Base-by-base conservation (phyloP, 1,140 invertebrate species). In the Drosophila repleta region DNA sequence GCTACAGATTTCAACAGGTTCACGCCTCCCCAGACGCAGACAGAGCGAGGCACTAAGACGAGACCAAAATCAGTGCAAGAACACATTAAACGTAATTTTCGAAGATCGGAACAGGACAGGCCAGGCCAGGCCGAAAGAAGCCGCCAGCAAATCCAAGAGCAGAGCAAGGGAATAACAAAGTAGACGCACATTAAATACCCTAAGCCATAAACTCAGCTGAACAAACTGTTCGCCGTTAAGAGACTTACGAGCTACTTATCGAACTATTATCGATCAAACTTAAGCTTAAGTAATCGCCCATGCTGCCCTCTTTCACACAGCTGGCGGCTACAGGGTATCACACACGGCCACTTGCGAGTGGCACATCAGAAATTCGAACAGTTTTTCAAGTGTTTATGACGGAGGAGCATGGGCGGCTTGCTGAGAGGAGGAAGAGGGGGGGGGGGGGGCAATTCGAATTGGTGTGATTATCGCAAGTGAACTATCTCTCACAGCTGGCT, bases 31-130 rank as follows among this genome's bases (percentile, higher is more conserved):
- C 70, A 69, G 69, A 70, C 46, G 26, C 37, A 10, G 10, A 20
- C 26, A 18, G 32, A 29, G 13, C 11, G 13, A 53, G 4, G 3
- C 1, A 4, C 6, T 26, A 56, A 56, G 11, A 17, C n/a, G 39
- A 17, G 64, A 79, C 58, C 63, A 64, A 64, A 83, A 76, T 60
- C 52, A 52, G 52, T 74, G 60, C 70, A 68, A 62, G 37, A 52
- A 69, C 78, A 78, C 78, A 82, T 85, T 87, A 72, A 58, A 85
- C 77, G 78, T 81, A 82, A 82, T 81, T 81, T 80, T 81, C 76
- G 64, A 20, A 2, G 7, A 6, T 41, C n/a, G n/a, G n/a, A n/a
- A n/a, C n/a, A n/a, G n/a, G n/a, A 6, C 24, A 57, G 20, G 39
- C 41, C 37, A 45, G 26, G 20, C 24, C 18, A 45, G 39, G 11